A percentile compares a stretch with the other conserved stretches of the same genome.
Evolutionary conservation across 1,140 invertebrate genomes (phyloP).

Genomic region (Drosophila lacertosa): DNA sequence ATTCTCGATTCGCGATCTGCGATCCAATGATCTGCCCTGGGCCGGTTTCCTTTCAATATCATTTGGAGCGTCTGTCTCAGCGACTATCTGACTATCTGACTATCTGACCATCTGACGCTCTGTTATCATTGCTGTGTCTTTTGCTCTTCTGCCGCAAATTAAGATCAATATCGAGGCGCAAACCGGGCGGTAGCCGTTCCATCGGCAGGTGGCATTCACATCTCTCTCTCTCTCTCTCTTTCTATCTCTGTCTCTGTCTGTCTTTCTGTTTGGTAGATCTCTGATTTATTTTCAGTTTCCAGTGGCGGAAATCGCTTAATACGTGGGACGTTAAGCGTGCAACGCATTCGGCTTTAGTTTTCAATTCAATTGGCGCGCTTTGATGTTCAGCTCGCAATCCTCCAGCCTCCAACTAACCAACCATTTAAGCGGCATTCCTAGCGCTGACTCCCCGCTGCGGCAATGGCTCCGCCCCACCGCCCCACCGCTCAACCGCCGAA

Average conservation of each 20-base stretch:
- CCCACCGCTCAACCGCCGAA: too few relatives aligned
- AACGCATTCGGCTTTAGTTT: constrained; percentile 39
- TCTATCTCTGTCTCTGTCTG: not conserved
- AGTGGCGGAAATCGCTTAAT: constrained; percentile 58
- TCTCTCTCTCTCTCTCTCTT: constrained; percentile 14
- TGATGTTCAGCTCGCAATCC: constrained; percentile 38
- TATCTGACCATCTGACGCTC: constrained; percentile 33
- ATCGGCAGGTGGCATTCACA: constrained; percentile 53
- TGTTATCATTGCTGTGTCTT: constrained; percentile 43
- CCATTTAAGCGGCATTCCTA: constrained; percentile 30
- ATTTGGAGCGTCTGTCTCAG: too few relatives aligned
- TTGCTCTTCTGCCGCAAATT: constrained; percentile 52
- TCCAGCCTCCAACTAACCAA: not conserved
- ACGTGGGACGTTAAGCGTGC: constrained; percentile 53
- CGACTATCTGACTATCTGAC: constrained; percentile 1
- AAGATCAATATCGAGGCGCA: constrained; percentile 68
- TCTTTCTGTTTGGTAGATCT: constrained; percentile 9
- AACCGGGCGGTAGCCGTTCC: constrained; percentile 31
- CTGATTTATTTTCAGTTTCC: constrained; percentile 69
- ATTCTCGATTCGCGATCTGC: constrained; percentile 16
- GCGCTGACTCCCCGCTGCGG: constrained; percentile 4
- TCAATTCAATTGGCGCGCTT: constrained; percentile 49
- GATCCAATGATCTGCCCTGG: constrained; percentile 17
- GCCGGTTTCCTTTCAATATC: constrained; percentile 64
- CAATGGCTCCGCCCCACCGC: not conserved